These are phyloP conservation scores for Spicauda simplicius DNA, from an alignment of 2,888 invertebrate species.

Conservation along the genomic window DNA sequence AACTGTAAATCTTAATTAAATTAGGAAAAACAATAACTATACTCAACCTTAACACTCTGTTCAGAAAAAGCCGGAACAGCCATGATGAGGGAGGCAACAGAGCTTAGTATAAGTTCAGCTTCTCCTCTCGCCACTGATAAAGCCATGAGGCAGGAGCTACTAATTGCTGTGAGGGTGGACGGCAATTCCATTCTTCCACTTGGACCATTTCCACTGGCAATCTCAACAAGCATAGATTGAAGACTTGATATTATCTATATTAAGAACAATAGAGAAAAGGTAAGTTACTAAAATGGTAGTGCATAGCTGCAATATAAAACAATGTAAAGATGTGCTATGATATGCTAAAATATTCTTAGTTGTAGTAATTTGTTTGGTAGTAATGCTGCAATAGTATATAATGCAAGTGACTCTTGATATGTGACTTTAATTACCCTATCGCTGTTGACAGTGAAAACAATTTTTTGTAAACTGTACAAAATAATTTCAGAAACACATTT, in stretches of 20 bases:
- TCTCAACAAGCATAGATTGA: constrained; percentile 92
- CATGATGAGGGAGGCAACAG: constrained; percentile 95
- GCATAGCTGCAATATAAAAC: no score
- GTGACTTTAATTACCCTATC: no score
- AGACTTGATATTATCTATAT: constrained; percentile 89
- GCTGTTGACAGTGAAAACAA: no score
- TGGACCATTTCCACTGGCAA: constrained; percentile 87
- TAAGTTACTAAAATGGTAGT: not conserved
- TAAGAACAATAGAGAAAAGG: not conserved
- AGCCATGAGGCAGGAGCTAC: constrained; percentile 96
- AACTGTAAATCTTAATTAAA: not conserved
- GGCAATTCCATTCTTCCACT: constrained; percentile 77
- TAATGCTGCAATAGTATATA: no score
- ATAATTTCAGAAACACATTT: no score
- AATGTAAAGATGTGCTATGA: no score
- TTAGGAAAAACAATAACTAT: not conserved
- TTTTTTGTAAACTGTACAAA: no score
- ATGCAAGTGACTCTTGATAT: no score
- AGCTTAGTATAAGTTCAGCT: constrained; percentile 94
- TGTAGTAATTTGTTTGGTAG: no score
- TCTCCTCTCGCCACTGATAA: constrained; percentile 97
- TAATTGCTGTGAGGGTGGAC: constrained; percentile 91
- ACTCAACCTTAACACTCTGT: constrained; percentile 90
- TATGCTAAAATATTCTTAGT: no score
- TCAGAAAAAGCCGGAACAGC: constrained; percentile 90